Percentiles rank a stretch among this genome's conserved stretches.
Evolutionary conservation across 2,888 invertebrate genomes (phyloP).

Genomic region (Chaetogeoica ovagalla): DNA sequence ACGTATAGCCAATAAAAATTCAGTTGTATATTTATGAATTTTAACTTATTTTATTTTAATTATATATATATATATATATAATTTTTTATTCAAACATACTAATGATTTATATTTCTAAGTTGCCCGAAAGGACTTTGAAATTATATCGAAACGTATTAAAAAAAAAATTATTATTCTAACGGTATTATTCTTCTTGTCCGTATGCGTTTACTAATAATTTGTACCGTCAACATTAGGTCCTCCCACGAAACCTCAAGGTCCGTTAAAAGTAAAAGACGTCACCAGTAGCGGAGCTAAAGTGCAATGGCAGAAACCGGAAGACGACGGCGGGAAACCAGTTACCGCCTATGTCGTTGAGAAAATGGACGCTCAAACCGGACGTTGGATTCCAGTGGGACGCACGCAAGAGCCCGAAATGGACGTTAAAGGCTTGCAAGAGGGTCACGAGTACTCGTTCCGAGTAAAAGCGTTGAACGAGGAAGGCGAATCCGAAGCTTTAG

Average conservation of each 20-base stretch:
- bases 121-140: too few relatives aligned
- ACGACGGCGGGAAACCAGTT: conserved; percentile 91
- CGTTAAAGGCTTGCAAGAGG: conserved; percentile 84
- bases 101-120: too few relatives aligned
- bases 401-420: conserved; percentile 86
- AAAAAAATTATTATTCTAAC: too few relatives aligned
- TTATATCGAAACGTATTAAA: too few relatives aligned
- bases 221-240: conserved; percentile 63
- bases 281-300: conserved; percentile 88
- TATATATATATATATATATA: too few relatives aligned
- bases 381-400: conserved; percentile 91
- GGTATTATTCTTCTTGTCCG: background rate
- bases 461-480: conserved; percentile 93
- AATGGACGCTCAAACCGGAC: conserved; percentile 85
- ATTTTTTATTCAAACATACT: too few relatives aligned
- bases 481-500: conserved; percentile 91
- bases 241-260: conserved; percentile 85
- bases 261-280: conserved; percentile 83
- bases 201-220: background rate
- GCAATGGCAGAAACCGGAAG: conserved; percentile 91
- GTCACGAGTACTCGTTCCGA: conserved; percentile 90
- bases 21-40: too few relatives aligned
- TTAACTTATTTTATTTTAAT: too few relatives aligned
- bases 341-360: conserved; percentile 94
- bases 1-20: too few relatives aligned